Conservation (phyloP, 2,797 vertebrate species). For the Galagoides demidoff region DNA sequence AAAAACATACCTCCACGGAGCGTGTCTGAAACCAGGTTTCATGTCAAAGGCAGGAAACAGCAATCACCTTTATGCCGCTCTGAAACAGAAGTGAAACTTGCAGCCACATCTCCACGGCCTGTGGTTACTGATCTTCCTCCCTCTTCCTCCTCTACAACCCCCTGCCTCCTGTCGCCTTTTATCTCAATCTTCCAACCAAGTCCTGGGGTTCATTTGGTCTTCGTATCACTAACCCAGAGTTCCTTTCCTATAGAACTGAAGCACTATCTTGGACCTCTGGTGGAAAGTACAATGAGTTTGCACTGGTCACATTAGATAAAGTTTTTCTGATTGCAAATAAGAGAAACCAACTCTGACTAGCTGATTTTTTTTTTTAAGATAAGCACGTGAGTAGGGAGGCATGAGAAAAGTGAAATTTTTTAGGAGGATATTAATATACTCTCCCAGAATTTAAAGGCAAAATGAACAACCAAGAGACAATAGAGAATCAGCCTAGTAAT, state of each 20-base stretch:
- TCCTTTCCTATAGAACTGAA: not conserved
- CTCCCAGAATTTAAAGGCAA: not conserved
- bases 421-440: not conserved
- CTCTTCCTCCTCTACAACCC: not conserved
- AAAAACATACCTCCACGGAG: not conserved
- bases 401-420: not conserved
- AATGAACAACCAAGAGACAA: not conserved
- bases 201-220: not conserved
- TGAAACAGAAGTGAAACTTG: conserved; percentile 69
- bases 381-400: no score
- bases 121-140: not conserved
- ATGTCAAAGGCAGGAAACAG: conserved; percentile 60
- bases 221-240: not conserved
- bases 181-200: not conserved
- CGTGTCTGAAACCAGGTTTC: conserved; percentile 37
- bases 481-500: not conserved
- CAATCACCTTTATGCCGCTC: not conserved
- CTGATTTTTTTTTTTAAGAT: not conserved
- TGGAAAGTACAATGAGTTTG: not conserved
- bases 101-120: conserved; percentile 32
- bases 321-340: conserved; percentile 41
- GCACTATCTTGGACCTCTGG: not conserved
- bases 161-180: not conserved
- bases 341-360: not conserved
- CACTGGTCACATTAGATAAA: not conserved